These are phyloP conservation scores for Egretta garzetta DNA, from an alignment of 2,113 vertebrate genomes.

Conservation along the genomic window DNA sequence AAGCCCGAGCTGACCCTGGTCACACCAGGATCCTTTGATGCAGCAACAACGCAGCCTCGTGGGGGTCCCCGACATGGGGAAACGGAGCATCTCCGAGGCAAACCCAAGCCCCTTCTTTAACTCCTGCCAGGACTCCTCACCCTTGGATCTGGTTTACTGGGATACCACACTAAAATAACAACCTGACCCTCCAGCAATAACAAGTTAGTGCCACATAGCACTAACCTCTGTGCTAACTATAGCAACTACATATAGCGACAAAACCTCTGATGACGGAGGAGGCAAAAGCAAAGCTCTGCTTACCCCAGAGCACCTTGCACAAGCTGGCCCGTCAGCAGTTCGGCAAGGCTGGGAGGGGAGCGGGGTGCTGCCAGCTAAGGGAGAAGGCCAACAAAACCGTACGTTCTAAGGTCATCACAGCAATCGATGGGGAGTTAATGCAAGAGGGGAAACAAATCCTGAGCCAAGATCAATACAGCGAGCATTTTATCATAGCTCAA, in stretches of 20 bases:
- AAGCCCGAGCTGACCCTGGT: not conserved
- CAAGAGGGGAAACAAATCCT: conserved; percentile 71
- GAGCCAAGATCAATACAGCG: conserved; percentile 64
- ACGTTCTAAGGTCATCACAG: conserved; percentile 54
- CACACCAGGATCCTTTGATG: not conserved
- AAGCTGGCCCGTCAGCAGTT: not conserved
- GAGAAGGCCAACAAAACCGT: conserved; percentile 30
- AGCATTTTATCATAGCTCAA: conserved; percentile 56
- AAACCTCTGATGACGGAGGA: accelerated
- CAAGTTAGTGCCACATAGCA: not conserved
- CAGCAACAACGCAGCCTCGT: not conserved
- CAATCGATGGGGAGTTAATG: conserved; percentile 71
- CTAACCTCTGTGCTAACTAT: not conserved
- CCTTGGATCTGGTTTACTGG: not conserved
- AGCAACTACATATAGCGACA: not conserved
- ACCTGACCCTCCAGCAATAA: not conserved
- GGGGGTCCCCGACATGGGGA: accelerated
- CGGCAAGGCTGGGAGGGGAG: not conserved
- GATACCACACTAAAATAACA: not conserved
- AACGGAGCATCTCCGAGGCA: not conserved
- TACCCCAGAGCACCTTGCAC: not conserved
- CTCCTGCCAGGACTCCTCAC: not conserved
- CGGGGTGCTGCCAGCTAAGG: not conserved
- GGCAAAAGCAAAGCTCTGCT: not conserved
- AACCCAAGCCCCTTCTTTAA: not conserved